phyloP scores from a whole-genome alignment of 2,113 vertebrate species.

The Romanogobio albipinnatus region DNA sequence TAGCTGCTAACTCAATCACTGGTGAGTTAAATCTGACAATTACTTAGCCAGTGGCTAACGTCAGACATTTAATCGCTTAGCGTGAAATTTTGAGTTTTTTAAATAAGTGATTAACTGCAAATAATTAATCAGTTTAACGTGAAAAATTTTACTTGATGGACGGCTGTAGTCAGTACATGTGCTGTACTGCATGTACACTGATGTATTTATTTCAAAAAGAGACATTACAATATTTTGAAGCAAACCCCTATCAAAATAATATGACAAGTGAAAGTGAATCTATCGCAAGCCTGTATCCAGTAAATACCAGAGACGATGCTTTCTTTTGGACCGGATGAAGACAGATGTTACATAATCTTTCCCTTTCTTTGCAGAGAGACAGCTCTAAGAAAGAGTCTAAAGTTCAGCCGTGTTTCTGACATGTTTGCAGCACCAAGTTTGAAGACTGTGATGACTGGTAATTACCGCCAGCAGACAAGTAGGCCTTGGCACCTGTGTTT shows the following conservation, averaged over 20 bases:
- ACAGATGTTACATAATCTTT: background rate
- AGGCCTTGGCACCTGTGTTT: constrained; percentile 86
- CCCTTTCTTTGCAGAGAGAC: background rate
- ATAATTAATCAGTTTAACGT: background rate
- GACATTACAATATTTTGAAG: background rate
- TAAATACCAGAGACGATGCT: background rate
- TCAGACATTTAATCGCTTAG: background rate
- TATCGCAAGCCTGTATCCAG: background rate
- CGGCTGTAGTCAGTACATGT: background rate
- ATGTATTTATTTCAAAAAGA: background rate
- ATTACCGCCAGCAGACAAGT: constrained; percentile 89
- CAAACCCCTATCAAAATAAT: background rate
- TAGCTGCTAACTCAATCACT: background rate
- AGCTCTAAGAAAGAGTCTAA: background rate
- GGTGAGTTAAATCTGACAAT: background rate
- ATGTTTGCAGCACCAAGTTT: background rate
- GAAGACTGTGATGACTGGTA: constrained; percentile 85
- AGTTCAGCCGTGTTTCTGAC: background rate
- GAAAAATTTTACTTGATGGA: background rate
- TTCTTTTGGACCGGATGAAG: background rate
- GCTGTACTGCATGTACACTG: background rate
- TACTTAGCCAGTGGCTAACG: background rate
- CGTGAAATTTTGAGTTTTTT: background rate
- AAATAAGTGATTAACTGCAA: background rate
- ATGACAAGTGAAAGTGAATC: constrained; percentile 2